These are phyloP conservation scores for Gobio occitaniae DNA, from an alignment of 2,797 vertebrate genomes.

Conservation along the genomic window DNA sequence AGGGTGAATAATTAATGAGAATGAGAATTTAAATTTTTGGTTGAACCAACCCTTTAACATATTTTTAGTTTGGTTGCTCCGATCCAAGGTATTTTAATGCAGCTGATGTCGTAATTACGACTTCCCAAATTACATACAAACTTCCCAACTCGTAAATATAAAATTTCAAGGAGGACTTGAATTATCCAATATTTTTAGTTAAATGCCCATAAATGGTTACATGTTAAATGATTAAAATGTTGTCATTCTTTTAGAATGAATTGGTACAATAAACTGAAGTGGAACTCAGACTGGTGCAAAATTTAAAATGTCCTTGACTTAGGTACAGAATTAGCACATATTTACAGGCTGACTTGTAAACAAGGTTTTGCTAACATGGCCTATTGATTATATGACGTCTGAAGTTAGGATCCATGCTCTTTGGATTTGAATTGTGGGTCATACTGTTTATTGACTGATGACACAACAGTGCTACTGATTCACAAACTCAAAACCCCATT, in stretches of 20 bases:
- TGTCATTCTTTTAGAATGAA: not conserved
- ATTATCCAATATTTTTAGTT: not conserved
- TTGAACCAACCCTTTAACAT: not conserved
- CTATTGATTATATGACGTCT: conserved; percentile 40
- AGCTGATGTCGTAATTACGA: not conserved
- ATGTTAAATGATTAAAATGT: not conserved
- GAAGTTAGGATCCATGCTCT: conserved; percentile 18
- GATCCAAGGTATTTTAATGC: not conserved
- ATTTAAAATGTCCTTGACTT: not conserved
- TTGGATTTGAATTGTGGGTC: conserved; percentile 5
- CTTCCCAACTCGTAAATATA: not conserved
- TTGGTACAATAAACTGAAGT: not conserved
- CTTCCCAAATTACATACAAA: not conserved
- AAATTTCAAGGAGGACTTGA: not conserved
- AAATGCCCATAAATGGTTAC: not conserved
- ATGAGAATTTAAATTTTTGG: too few species aligned
- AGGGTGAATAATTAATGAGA: too few species aligned
- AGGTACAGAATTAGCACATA: conserved; percentile 5
- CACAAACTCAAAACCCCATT: conserved; percentile 1
- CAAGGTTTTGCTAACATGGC: not conserved
- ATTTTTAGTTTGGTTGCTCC: not conserved
- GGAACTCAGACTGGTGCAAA: not conserved
- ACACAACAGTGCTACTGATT: conserved; percentile 14
- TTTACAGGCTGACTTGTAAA: conserved; percentile 25
- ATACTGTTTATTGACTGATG: conserved; percentile 39